Percentiles rank a stretch among this genome's conserved stretches.
These are phyloP conservation scores for Cephonodes hylas DNA, from an alignment of 2,888 invertebrate genomes.

Conservation along the genomic window DNA sequence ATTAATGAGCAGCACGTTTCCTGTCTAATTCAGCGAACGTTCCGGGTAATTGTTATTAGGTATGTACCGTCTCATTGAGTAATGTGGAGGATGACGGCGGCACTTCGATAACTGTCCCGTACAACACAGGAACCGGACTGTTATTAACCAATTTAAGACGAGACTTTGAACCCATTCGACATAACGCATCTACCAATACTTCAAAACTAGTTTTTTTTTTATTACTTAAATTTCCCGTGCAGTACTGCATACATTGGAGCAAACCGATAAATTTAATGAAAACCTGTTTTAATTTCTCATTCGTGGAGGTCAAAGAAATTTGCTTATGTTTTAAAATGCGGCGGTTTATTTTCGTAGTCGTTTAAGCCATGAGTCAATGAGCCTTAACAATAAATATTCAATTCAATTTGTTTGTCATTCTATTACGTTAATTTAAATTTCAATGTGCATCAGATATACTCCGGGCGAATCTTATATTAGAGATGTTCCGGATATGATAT, in stretches of 20 bases:
- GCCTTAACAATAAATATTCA: too few relatives aligned
- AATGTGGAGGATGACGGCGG: conserved; percentile 56
- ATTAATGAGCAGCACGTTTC: conserved; percentile 41
- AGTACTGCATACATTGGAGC: neutral
- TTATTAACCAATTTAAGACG: conserved; percentile 72
- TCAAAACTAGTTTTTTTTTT: conserved; percentile 4
- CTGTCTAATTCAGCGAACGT: conserved; percentile 52
- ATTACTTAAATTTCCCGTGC: neutral
- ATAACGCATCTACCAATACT: conserved; percentile 33
- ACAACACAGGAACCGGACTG: conserved; percentile 61
- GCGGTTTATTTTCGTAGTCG: too few relatives aligned
- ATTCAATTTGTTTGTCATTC: too few relatives aligned
- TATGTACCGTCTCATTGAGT: conserved; percentile 60
- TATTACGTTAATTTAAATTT: too few relatives aligned
- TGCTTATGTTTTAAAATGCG: neutral
- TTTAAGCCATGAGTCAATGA: too few relatives aligned
- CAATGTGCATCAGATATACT: too few relatives aligned
- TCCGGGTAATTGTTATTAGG: conserved; percentile 64
- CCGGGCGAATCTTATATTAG: too few relatives aligned
- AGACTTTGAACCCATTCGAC: conserved; percentile 57
- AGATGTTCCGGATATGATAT: too few relatives aligned
- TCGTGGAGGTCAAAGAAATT: neutral
- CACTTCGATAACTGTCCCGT: conserved; percentile 60
- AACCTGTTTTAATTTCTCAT: neutral
- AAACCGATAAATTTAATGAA: neutral